A percentile compares a stretch with the other conserved stretches of the same genome.
Conservation (phyloP, 2,113 vertebrate genomes). For the Gopherus evgoodei region DNA sequence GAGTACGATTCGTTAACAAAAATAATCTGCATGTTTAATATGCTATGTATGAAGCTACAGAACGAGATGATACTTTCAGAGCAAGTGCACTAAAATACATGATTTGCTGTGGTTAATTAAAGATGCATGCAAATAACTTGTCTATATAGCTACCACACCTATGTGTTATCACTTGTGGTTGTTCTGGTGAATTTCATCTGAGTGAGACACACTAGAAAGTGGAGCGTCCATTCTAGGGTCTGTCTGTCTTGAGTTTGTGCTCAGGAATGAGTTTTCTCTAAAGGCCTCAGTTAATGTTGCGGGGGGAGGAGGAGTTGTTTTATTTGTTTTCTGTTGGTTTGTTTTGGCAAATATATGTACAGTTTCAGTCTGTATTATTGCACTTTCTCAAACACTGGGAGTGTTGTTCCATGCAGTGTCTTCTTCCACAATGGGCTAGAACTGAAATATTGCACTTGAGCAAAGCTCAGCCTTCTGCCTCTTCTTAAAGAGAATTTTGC, state of each 20-base stretch:
- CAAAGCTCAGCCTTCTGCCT: not conserved
- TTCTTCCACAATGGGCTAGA: not conserved
- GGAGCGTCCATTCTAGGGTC: not conserved
- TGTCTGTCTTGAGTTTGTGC: not conserved
- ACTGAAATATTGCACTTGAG: not conserved
- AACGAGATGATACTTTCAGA: slow-evolving; percentile 49
- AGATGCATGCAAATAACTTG: slow-evolving; percentile 39
- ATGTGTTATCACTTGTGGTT: slow-evolving; percentile 14
- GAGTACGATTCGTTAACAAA: slow-evolving; percentile 68
- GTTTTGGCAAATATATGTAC: not conserved
- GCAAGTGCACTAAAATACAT: slow-evolving; percentile 45
- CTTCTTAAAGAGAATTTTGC: not conserved
- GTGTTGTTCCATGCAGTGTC: not conserved
- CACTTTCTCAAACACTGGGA: not conserved
- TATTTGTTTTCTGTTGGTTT: not conserved
- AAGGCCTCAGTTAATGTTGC: not conserved
- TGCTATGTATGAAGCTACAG: slow-evolving; percentile 58
- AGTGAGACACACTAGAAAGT: not conserved
- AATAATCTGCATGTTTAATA: slow-evolving; percentile 66
- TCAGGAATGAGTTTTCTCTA: not conserved
- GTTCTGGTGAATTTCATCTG: not conserved
- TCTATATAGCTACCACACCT: slow-evolving; percentile 18
- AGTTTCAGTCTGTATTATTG: not conserved
- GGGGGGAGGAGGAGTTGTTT: not conserved
- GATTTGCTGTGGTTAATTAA: slow-evolving; percentile 43